Evolutionary conservation across 1,140 invertebrate genomes (phyloP).

Genomic region (Megalopta genalis): DNA sequence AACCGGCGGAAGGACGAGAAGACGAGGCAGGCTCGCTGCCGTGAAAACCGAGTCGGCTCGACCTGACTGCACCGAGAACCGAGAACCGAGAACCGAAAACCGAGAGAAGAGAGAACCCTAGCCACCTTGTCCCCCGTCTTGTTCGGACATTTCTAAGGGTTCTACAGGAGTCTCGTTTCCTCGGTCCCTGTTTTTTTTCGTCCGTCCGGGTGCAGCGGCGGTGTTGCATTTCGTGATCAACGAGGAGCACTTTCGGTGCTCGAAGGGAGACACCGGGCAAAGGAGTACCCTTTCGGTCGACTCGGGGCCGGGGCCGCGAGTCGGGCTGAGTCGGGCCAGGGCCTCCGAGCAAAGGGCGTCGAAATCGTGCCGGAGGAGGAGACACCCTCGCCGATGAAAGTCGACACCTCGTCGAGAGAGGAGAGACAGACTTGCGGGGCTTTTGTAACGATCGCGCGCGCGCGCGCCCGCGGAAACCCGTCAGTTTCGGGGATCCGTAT

Average conservation of each 20-base stretch:
- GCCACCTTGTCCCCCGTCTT: too few relatives aligned
- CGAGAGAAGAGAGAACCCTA: too few relatives aligned
- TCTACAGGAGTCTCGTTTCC: slow-evolving; percentile 34
- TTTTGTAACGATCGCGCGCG: slow-evolving; percentile 35
- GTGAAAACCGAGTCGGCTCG: too few relatives aligned
- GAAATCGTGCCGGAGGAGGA: slow-evolving; percentile 36
- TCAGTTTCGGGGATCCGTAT: slow-evolving; percentile 21
- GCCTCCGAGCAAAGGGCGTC: slow-evolving; percentile 20
- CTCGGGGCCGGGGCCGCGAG: too few relatives aligned
- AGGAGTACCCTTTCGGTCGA: slow-evolving; percentile 41
- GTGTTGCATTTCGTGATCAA: slow-evolving; percentile 60
- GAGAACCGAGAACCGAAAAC: too few relatives aligned
- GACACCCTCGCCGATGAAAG: slow-evolving; percentile 43
- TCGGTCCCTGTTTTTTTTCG: slow-evolving; percentile 5
- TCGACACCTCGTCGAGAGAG: slow-evolving; percentile 48
- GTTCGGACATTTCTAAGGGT: slow-evolving; percentile 38
- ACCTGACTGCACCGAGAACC: too few relatives aligned
- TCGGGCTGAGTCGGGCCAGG: neutral
- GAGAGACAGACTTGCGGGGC: slow-evolving; percentile 47
- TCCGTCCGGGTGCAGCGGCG: slow-evolving; percentile 8
- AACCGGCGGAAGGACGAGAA: too few relatives aligned
- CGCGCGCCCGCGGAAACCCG: slow-evolving; percentile 28
- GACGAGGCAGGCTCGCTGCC: too few relatives aligned
- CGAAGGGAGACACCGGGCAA: slow-evolving; percentile 34
- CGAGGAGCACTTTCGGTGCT: slow-evolving; percentile 50